Base-by-base conservation (phyloP, 2,797 vertebrate species). In the Okamejei kenojei region DNA sequence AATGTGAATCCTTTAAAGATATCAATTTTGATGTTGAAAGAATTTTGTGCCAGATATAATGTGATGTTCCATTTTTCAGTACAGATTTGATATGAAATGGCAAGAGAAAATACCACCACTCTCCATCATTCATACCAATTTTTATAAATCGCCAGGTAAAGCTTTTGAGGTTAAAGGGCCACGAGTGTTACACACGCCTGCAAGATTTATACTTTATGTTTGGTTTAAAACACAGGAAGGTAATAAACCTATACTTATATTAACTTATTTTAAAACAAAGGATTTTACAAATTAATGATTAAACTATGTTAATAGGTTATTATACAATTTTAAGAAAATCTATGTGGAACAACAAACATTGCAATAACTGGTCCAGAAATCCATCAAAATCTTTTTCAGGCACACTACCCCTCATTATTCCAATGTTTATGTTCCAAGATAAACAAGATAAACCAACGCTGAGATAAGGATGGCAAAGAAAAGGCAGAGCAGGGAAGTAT, bases 1-100 rank as follows among this genome's bases (percentile, higher is more conserved):
- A 91, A 11, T 63, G 65, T 73, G 35, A 91, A 91, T 91, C 88
- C 21, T 73, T 91, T 91, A 11, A 91, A 91, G 68, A 74, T 38
- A 74, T 54, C 88, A 74, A 73, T 74, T 91, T 35, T 74, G 65
- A 74, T 73, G 68, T 91, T 91, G 6, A 91, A 19, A 91, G 65
- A 21, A 91, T 38, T 73, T 76, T 76, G 23, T 76, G 21, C 29
- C 71, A 92, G 29, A 76, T 29, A 1, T 76, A 38, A 92, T 92
- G 38, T 76, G 90, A 21, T 76, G 71, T 54, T 58, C 21, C 71
- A 92, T 92, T 92, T 92, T 54, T 15, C 71, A 35, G 9, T n/a
- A 15, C 76, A 26, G 90, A 26, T 92, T 76, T 76, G 54, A 73
- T 45, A 76, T 45, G 35, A 73, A 92, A 92, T 76, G 10, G 68